Conservation (phyloP, 1,140 invertebrate genomes). For the Metaphire vulgaris region DNA sequence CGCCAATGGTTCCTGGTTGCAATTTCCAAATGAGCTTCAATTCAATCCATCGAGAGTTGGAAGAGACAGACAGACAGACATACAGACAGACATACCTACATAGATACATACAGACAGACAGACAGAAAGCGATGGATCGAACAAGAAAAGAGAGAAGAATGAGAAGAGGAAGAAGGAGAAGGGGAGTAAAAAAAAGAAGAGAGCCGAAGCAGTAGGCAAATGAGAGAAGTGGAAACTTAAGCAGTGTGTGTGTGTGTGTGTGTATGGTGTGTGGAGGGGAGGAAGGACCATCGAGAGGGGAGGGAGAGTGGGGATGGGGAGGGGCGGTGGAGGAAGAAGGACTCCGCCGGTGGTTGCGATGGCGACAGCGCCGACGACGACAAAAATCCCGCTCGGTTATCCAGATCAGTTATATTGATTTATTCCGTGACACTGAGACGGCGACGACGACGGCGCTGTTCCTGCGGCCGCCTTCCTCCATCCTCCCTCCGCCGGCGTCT, state of each 20-base stretch:
- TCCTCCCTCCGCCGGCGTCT: not conserved
- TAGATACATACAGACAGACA: not conserved
- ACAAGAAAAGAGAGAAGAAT: not conserved
- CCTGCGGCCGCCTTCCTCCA: no score
- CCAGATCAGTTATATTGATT: not conserved
- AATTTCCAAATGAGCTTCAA: no score
- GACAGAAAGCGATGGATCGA: not conserved
- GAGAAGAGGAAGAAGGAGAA: not conserved
- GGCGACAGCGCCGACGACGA: not conserved
- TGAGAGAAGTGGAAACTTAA: not conserved
- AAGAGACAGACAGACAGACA: not conserved
- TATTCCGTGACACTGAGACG: not conserved
- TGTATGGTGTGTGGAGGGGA: not conserved
- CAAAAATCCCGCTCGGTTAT: not conserved
- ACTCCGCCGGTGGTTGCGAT: not conserved
- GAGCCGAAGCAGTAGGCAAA: not conserved
- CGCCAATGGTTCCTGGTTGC: no score
- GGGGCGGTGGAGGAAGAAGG: not conserved
- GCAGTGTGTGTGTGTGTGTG: not conserved
- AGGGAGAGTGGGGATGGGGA: not conserved
- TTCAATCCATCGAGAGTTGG: no score
- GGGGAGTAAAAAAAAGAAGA: not conserved
- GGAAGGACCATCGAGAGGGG: not conserved
- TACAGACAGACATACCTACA: not conserved
- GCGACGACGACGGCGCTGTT: not conserved